phyloP scores from a whole-genome alignment of 2,797 vertebrate species.

The Siniperca undulata region DNA sequence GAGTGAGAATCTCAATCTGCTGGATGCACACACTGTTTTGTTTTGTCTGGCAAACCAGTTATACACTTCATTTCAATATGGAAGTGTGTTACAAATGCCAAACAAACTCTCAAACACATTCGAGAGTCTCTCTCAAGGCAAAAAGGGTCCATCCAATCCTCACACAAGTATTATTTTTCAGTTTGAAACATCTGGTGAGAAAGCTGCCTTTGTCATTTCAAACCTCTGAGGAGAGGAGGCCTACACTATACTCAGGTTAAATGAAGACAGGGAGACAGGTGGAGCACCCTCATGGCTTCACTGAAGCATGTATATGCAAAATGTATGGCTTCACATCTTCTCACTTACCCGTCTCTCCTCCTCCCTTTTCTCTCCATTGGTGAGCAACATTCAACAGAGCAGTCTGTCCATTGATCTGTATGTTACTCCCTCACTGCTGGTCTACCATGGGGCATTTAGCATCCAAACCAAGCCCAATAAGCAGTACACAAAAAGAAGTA shows the following conservation, averaged over 20 bases:
- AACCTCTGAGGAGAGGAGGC: neutral
- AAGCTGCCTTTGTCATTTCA: conserved; percentile 9
- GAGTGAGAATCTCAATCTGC: neutral
- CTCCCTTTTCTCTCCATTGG: conserved; percentile 6
- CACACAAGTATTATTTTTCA: neutral
- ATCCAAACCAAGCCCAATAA: neutral
- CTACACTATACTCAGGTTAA: conserved; percentile 12
- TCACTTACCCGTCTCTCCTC: conserved; percentile 20
- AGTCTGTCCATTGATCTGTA: conserved; percentile 36
- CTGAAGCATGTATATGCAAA: conserved; percentile 52
- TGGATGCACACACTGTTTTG: neutral
- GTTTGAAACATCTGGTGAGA: conserved; percentile 7
- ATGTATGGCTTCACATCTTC: conserved; percentile 47
- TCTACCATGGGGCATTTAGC: neutral
- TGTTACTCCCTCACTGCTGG: conserved; percentile 18
- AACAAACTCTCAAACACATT: neutral
- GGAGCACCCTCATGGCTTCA: conserved; percentile 14
- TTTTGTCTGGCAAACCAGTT: conserved; percentile 15
- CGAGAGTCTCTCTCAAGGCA: conserved; percentile 1
- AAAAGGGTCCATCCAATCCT: neutral
- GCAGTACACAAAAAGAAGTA: neutral
- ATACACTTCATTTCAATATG: conserved; percentile 16
- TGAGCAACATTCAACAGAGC: conserved; percentile 36
- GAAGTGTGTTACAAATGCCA: neutral
- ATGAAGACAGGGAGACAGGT: conserved; percentile 44